phyloP scores from a whole-genome alignment of 2,888 invertebrate genomes.

The Actias luna region DNA sequence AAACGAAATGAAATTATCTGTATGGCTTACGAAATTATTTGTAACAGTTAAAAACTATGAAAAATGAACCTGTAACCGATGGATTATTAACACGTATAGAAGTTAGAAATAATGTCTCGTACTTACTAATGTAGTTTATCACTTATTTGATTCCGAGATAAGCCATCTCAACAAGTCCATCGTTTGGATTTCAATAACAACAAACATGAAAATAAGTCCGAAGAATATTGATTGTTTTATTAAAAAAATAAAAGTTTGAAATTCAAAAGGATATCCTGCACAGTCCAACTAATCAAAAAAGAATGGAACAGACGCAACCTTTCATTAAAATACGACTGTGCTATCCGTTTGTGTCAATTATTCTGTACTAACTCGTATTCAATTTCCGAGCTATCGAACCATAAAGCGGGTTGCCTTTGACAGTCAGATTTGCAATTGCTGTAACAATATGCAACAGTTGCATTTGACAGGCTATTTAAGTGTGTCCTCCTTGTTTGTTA shows the following conservation, averaged over 20 bases:
- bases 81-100: too few relatives aligned
- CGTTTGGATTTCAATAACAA: too few relatives aligned
- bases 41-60: too few relatives aligned
- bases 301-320: neutral
- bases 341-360: neutral
- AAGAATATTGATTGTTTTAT: too few relatives aligned
- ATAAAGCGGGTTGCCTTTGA: conserved; percentile 1
- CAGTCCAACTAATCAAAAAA: neutral
- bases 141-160: too few relatives aligned
- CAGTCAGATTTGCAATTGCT: neutral
- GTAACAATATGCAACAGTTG: neutral
- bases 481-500: neutral
- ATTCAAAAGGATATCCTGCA: neutral
- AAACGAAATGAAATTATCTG: too few relatives aligned
- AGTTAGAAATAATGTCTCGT: too few relatives aligned
- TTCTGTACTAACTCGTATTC: neutral
- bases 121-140: too few relatives aligned
- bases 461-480: neutral
- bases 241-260: neutral
- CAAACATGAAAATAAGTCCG: too few relatives aligned
- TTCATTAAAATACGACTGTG: neutral
- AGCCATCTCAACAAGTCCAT: too few relatives aligned
- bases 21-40: too few relatives aligned
- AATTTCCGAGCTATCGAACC: neutral
- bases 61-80: too few relatives aligned